A percentile compares a stretch with the other conserved stretches of the same genome.
These are phyloP conservation scores for Psittacus erithacus DNA, from an alignment of 2,113 vertebrate genomes.

Conservation along the genomic window DNA sequence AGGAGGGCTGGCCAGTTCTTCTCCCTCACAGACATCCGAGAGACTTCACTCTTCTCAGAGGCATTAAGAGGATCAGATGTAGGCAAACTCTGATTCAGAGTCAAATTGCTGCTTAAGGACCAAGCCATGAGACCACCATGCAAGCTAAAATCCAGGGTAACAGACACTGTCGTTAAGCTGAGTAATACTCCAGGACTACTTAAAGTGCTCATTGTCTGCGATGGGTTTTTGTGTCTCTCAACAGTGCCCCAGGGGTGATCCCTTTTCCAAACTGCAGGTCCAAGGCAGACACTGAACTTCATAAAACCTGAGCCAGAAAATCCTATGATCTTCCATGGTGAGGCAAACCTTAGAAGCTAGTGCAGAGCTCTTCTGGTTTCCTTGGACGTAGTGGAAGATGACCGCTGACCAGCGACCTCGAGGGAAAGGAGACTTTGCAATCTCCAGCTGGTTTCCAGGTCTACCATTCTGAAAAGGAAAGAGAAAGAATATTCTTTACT, in stretches of 20 bases:
- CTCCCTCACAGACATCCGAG: slow-evolving; percentile 71
- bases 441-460: slow-evolving; percentile 24
- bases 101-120: slow-evolving; percentile 75
- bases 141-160: slow-evolving; percentile 76
- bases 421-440: slow-evolving; percentile 21
- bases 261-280: background rate
- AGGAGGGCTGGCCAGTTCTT: slow-evolving; percentile 97
- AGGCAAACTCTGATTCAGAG: slow-evolving; percentile 75
- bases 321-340: slow-evolving; percentile 53
- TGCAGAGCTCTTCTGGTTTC: background rate
- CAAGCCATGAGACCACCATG: slow-evolving; percentile 80
- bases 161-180: slow-evolving; percentile 77
- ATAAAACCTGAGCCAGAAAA: slow-evolving; percentile 33
- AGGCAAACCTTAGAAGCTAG: background rate
- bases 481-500: background rate
- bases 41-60: slow-evolving; percentile 62
- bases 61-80: slow-evolving; percentile 63
- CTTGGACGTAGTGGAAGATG: background rate
- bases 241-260: background rate
- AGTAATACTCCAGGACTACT: slow-evolving; percentile 77
- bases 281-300: slow-evolving; percentile 31
- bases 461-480: slow-evolving; percentile 68
- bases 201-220: slow-evolving; percentile 76
- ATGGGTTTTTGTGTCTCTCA: background rate
- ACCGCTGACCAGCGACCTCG: background rate